Percentiles rank a stretch among this genome's conserved stretches.
Conservation (phyloP, 2,888 invertebrate species). For the Perdita meconis region DNA sequence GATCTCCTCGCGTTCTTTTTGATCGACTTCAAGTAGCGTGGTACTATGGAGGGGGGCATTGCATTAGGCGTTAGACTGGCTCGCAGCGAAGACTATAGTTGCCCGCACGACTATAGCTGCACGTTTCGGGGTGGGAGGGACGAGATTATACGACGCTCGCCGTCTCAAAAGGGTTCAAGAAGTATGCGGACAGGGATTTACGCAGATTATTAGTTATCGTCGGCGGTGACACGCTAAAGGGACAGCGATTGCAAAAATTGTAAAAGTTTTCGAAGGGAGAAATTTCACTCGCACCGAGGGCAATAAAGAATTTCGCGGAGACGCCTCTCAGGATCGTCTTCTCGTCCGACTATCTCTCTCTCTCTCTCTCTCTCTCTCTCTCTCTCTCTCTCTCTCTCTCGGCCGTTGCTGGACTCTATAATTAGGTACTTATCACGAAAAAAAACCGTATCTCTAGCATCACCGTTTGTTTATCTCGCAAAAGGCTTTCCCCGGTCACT, state of each 20-base stretch:
- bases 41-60: conserved; percentile 8
- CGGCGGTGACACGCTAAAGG: conserved; percentile 18
- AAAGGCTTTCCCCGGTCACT: conserved; percentile 61
- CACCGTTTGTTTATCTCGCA: conserved; percentile 50
- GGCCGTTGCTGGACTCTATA: conserved; percentile 52
- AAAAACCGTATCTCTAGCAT: conserved; percentile 70
- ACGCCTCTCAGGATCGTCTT: conserved; percentile 21
- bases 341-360: conserved; percentile 16
- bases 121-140: background rate
- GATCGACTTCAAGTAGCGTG: conserved; percentile 13
- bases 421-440: conserved; percentile 56
- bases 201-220: conserved; percentile 9
- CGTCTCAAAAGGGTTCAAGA: conserved; percentile 30
- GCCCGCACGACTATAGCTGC: conserved; percentile 2
- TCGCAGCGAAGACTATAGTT: conserved; percentile 4
- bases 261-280: conserved; percentile 48
- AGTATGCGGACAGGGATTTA: background rate
- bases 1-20: background rate
- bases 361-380: background rate
- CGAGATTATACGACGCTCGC: background rate
- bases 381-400: too few species aligned
- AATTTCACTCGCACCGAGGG: conserved; percentile 22
- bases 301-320: conserved; percentile 15
- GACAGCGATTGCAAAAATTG: conserved; percentile 52
- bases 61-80: background rate